phyloP scores from a whole-genome alignment of 2,797 vertebrate genomes.

The Vultur gryphus region DNA sequence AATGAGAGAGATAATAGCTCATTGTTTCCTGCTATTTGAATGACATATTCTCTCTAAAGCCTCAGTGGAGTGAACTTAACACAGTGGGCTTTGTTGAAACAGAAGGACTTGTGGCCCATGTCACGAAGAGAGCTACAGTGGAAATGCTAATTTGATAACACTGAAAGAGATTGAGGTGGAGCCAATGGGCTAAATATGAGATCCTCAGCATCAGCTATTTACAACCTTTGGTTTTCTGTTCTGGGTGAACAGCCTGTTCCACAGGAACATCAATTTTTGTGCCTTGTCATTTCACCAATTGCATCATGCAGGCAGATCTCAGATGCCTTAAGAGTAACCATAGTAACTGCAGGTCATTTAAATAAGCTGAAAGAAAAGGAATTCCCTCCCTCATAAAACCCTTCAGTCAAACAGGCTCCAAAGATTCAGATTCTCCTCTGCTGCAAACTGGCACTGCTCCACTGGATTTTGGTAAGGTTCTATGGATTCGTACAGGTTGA shows the following conservation, averaged over 20 bases:
- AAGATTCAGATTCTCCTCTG: neutral
- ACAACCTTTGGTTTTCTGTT: neutral
- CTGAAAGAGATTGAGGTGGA: conserved; percentile 1
- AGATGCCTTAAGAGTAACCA: conserved; percentile 65
- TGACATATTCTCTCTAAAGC: conserved; percentile 47
- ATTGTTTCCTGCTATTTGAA: conserved; percentile 56
- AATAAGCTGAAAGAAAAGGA: conserved; percentile 65
- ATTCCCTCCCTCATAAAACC: conserved; percentile 37
- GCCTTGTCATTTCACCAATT: conserved; percentile 64
- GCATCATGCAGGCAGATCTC: conserved; percentile 55
- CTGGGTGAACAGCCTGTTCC: conserved; percentile 18
- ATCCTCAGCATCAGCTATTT: neutral
- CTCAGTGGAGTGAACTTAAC: conserved; percentile 37
- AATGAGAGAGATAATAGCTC: conserved; percentile 22
- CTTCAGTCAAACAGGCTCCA: conserved; percentile 2
- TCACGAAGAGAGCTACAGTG: conserved; percentile 1
- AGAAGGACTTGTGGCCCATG: conserved; percentile 33
- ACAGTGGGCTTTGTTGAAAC: conserved; percentile 56
- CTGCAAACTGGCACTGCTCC: neutral
- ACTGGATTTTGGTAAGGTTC: neutral
- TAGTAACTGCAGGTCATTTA: conserved; percentile 61
- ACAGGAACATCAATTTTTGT: conserved; percentile 61
- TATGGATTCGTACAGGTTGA: neutral
- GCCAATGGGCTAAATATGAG: neutral
- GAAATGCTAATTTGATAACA: conserved; percentile 42